Evolutionary conservation across 2,888 invertebrate species (phyloP), one percentile per base, ranked within the genome.

Genomic region (Hybos culiciformis): DNA sequence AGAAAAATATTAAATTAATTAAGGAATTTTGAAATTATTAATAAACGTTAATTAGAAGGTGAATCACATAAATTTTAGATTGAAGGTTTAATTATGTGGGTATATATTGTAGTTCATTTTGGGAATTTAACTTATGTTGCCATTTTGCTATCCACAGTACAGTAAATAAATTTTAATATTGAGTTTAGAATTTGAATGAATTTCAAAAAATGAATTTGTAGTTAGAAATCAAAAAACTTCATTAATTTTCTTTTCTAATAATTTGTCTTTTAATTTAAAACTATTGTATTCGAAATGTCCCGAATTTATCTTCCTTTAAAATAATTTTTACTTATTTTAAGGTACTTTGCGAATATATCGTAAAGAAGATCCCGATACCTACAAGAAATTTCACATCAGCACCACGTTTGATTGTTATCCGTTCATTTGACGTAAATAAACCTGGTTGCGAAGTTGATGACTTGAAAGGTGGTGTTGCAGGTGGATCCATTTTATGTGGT

Each of bases 371-470:
- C 56, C 98, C 98, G 1, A 83, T 98, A 42, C 98, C 98, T 6
- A 63, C 85, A 50, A 74, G 98, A 46, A 96, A 99, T 65, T 99
- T 98, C 65, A 83, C 85, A 9, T 87, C 94, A 1, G 80, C 88
- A 48, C 97, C 98, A 6, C 79, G 94, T 49, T 77, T 98, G 60
- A 99, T 99, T 60, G 88, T 91, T 34, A 90, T 91, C 58, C 77
- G 90, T 54, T 98, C 98, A 5, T 99, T 98, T 68, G 98, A 99
- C 68, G 98, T 99, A 3, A 98, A 98, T 71, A 99, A 98, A 68
- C 98, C 98, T 5, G 98, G 98, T 36, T 96, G 94, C 63, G 98
- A 98, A 67, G 97, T 96, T 7, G 88, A 91, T 53, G 96, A 97
- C 67, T 72, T 99, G 44, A 88, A 94, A 62, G 98, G 98, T 31